phyloP scores from a whole-genome alignment of 2,113 vertebrate genomes.

The Equus przewalskii region DNA sequence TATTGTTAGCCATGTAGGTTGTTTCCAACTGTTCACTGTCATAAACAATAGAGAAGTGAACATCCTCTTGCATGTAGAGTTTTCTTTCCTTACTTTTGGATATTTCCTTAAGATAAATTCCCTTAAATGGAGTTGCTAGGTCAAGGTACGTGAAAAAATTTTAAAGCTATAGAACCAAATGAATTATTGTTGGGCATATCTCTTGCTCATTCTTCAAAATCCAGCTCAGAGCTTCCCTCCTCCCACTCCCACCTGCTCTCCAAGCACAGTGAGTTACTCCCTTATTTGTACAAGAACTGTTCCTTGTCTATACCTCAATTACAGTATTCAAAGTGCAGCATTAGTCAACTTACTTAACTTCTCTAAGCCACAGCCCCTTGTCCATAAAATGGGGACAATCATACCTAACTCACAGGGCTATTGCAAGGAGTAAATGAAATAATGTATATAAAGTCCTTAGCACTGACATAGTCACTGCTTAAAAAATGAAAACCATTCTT shows the following conservation, averaged over 20 bases:
- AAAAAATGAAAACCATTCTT: not conserved
- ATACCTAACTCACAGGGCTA: not conserved
- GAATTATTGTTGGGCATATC: not conserved
- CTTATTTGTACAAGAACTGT: not conserved
- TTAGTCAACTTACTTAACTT: conserved; percentile 6
- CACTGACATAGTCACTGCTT: not conserved
- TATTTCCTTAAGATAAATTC: not conserved
- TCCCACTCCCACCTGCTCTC: not conserved
- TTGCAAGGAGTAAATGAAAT: conserved; percentile 1
- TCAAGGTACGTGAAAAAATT: conserved; percentile 14
- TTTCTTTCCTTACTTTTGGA: not conserved
- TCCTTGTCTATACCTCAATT: not conserved
- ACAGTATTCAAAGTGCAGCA: not conserved
- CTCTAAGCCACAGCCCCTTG: not conserved
- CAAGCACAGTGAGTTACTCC: not conserved
- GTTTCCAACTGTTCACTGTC: not conserved
- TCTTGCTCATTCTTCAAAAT: not conserved
- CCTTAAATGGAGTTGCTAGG: not conserved
- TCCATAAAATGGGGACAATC: not conserved
- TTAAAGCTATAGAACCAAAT: not conserved
- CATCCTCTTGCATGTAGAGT: not conserved
- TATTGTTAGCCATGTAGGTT: conserved; percentile 20
- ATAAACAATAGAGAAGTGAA: conserved; percentile 48
- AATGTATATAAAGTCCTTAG: not conserved
- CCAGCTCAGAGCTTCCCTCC: not conserved